These are phyloP conservation scores for Xestia ashworthii DNA, from an alignment of 2,888 invertebrate species.

Conservation along the genomic window DNA sequence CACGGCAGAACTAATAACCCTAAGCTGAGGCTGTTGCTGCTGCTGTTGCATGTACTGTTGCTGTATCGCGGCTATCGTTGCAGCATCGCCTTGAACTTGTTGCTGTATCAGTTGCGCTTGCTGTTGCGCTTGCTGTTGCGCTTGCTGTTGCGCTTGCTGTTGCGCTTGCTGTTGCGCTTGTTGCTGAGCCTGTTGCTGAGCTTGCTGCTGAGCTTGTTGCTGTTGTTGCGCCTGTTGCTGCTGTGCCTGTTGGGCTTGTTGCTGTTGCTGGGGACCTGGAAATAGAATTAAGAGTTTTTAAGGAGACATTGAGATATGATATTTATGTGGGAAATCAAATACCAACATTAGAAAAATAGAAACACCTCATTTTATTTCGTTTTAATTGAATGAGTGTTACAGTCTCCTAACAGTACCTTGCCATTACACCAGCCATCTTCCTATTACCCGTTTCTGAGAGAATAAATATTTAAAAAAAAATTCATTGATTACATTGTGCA, in stretches of 20 bases:
- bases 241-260: conserved; percentile 76
- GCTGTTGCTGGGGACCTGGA: conserved; percentile 70
- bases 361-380: not conserved
- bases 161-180: conserved; percentile 75
- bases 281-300: not conserved
- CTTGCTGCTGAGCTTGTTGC: conserved; percentile 65
- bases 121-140: conserved; percentile 65
- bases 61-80: conserved; percentile 87
- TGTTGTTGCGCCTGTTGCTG: conserved; percentile 76
- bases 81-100: conserved; percentile 86
- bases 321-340: not conserved
- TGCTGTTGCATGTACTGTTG: conserved; percentile 88
- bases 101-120: conserved; percentile 84
- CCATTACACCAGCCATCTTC: not conserved
- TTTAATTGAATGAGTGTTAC: not conserved
- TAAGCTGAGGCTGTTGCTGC: conserved; percentile 90
- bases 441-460: not conserved
- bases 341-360: not conserved
- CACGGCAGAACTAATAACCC: conserved; percentile 91
- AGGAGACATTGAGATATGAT: not conserved
- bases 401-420: not conserved
- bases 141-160: conserved; percentile 75
- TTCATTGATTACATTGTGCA: not conserved
- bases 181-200: conserved; percentile 76
- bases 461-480: not conserved